Evolutionary conservation across 2,888 invertebrate species (phyloP).

Genomic region (Caenorhabditis auriculariae): DNA sequence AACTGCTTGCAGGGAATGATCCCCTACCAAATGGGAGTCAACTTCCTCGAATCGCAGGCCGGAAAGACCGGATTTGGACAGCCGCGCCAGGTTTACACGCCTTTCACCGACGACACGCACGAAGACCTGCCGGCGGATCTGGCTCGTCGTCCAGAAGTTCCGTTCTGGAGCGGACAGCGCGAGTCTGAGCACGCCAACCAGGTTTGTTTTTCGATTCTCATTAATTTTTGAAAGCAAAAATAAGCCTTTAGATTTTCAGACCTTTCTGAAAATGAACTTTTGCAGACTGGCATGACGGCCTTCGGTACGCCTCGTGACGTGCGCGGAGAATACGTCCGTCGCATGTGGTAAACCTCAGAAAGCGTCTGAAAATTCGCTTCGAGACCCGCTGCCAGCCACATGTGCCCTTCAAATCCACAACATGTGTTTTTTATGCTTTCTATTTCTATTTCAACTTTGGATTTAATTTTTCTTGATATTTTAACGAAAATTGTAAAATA

Average conservation of each 20-base stretch:
- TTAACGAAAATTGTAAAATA: too few relatives aligned
- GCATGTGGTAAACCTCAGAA: constrained; percentile 61
- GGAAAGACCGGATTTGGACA: constrained; percentile 69
- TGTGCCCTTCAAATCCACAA: too few relatives aligned
- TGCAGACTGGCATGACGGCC: constrained; percentile 62
- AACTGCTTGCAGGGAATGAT: constrained; percentile 63
- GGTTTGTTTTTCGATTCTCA: constrained; percentile 15
- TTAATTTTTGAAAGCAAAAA: background rate
- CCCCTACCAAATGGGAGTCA: constrained; percentile 69
- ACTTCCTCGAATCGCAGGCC: constrained; percentile 68
- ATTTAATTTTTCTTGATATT: too few relatives aligned
- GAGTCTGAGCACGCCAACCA: constrained; percentile 62
- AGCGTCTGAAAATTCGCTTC: too few relatives aligned
- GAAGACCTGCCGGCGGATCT: constrained; percentile 63
- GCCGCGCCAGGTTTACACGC: constrained; percentile 63
- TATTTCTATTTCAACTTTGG: too few relatives aligned
- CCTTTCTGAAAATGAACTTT: background rate
- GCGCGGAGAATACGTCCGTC: constrained; percentile 57
- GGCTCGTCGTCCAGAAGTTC: constrained; percentile 61
- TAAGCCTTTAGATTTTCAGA: background rate
- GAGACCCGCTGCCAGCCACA: too few relatives aligned
- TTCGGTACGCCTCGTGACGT: constrained; percentile 64
- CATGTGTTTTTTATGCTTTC: too few relatives aligned
- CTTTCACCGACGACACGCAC: constrained; percentile 62
- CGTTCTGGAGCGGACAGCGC: constrained; percentile 63